Percentiles rank a stretch among this genome's conserved stretches.
These are phyloP conservation scores for Jacana jacana DNA, from an alignment of 2,113 vertebrate genomes.

Conservation along the genomic window DNA sequence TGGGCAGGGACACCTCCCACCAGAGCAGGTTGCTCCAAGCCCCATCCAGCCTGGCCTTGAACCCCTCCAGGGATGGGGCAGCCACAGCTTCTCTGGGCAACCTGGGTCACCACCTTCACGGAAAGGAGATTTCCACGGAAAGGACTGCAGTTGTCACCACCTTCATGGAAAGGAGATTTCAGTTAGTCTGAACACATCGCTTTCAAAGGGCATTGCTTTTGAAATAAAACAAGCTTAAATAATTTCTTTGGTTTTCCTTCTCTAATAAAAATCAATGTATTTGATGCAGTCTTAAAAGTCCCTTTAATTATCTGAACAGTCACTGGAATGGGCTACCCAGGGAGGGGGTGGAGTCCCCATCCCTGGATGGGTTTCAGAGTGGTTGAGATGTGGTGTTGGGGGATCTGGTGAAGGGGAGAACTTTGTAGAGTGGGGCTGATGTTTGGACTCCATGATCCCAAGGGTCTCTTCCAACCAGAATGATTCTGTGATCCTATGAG, in stretches of 20 bases:
- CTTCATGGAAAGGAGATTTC: background rate
- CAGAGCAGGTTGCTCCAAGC: background rate
- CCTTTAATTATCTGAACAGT: background rate
- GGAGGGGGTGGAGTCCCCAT: too few species aligned
- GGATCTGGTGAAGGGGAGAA: too few species aligned
- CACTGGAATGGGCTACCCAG: too few species aligned
- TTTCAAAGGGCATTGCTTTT: background rate
- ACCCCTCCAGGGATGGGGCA: background rate
- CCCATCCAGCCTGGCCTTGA: background rate
- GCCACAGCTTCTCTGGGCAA: background rate
- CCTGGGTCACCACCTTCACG: background rate
- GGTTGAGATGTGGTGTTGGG: too few species aligned
- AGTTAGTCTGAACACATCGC: background rate
- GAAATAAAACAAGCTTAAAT: background rate
- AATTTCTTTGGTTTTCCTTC: background rate
- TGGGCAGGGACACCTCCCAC: background rate
- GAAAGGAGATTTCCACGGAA: too few species aligned
- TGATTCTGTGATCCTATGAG: too few species aligned
- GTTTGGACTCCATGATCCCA: too few species aligned
- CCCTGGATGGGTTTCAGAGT: too few species aligned
- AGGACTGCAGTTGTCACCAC: too few species aligned
- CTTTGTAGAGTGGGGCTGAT: too few species aligned
- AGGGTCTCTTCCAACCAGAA: too few species aligned
- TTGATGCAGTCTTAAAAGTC: background rate
- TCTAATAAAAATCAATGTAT: background rate